These are phyloP conservation scores for Tetragonisca angustula DNA, from an alignment of 2,888 invertebrate genomes.

Conservation along the genomic window DNA sequence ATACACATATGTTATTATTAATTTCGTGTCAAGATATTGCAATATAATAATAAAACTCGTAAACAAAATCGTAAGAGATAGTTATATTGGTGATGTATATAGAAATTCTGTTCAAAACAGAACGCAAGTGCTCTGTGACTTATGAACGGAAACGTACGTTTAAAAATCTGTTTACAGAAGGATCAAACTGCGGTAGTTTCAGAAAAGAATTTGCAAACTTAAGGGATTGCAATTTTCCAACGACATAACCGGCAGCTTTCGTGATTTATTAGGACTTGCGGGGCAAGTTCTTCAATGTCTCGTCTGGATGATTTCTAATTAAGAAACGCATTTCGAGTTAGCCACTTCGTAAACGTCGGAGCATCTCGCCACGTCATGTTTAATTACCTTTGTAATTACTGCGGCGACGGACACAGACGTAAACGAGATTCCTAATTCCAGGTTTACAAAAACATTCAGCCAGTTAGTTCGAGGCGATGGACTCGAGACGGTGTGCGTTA, in stretches of 20 bases:
- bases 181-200: background rate
- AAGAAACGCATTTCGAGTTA: background rate
- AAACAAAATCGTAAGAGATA: too few species aligned
- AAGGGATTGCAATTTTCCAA: background rate
- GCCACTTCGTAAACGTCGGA: background rate
- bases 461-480: background rate
- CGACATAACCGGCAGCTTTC: background rate
- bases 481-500: background rate
- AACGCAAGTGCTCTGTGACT: too few species aligned
- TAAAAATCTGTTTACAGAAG: background rate
- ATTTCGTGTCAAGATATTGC: too few species aligned
- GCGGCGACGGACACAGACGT: background rate
- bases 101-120: too few species aligned
- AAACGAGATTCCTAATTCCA: slow-evolving; percentile 33
- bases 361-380: slow-evolving; percentile 15
- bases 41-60: too few species aligned
- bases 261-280: too few species aligned
- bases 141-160: background rate
- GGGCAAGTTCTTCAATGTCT: background rate
- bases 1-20: too few species aligned
- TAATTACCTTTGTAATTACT: slow-evolving; percentile 47
- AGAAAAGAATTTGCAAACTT: background rate
- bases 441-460: slow-evolving; percentile 3
- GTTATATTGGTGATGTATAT: too few species aligned
- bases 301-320: slow-evolving; percentile 36